Conservation (phyloP, 2,113 vertebrate genomes). For the Bos indicus region DNA sequence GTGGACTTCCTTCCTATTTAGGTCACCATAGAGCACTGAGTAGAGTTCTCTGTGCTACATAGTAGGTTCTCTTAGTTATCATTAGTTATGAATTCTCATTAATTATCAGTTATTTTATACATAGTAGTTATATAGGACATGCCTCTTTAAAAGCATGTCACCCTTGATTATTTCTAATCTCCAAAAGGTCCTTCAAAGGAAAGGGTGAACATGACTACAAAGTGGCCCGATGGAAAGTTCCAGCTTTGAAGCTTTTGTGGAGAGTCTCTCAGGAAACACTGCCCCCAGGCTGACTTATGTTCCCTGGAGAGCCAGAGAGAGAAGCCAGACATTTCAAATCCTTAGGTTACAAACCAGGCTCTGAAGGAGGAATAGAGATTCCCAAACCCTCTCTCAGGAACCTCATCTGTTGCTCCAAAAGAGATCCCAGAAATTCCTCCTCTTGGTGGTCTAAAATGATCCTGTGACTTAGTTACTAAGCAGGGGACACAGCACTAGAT, state of each 20-base stretch:
- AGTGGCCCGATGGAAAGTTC: neutral
- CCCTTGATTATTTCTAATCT: neutral
- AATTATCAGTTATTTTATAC: neutral
- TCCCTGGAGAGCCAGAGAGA: neutral
- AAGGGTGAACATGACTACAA: neutral
- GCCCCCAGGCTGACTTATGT: neutral
- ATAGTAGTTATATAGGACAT: neutral
- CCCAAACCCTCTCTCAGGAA: neutral
- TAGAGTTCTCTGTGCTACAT: neutral
- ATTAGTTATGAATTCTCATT: neutral
- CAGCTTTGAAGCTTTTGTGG: neutral
- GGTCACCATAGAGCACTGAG: neutral
- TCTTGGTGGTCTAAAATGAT: neutral
- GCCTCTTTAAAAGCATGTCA: neutral
- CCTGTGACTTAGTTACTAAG: neutral
- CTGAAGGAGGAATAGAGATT: neutral
- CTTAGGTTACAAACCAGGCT: neutral
- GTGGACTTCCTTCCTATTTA: neutral
- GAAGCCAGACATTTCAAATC: neutral
- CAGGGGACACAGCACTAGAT: neutral
- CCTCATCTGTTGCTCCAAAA: neutral
- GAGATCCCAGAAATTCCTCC: neutral
- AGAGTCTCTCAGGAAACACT: neutral
- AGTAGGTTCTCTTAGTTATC: neutral
- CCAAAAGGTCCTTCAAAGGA: neutral